phyloP scores from a whole-genome alignment of 2,797 vertebrate genomes.

The Melanotaenia maccullochi region DNA sequence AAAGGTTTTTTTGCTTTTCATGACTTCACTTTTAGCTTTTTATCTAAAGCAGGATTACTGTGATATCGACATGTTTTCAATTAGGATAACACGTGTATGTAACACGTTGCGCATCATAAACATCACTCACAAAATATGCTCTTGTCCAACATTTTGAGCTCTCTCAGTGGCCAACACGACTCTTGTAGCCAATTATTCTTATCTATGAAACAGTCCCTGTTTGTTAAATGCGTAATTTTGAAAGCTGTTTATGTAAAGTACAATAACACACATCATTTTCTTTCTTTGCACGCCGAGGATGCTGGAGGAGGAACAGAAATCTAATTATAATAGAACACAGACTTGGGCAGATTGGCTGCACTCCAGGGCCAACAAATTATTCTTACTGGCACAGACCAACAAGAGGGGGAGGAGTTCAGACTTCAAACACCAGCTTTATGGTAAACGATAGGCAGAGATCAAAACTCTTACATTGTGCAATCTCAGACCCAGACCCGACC shows the following conservation, averaged over 20 bases:
- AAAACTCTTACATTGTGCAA: slow-evolving; percentile 72
- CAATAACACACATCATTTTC: slow-evolving; percentile 32
- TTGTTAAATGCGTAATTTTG: slow-evolving; percentile 33
- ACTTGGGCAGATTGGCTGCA: slow-evolving; percentile 57
- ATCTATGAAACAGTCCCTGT: slow-evolving; percentile 47
- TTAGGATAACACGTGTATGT: slow-evolving; percentile 44
- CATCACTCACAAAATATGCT: slow-evolving; percentile 17
- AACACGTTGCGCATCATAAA: slow-evolving; percentile 36
- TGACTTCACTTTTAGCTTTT: slow-evolving; percentile 50
- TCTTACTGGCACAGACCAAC: slow-evolving; percentile 66
- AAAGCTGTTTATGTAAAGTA: slow-evolving; percentile 37
- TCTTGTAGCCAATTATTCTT: slow-evolving; percentile 25
- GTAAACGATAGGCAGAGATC: slow-evolving; percentile 74
- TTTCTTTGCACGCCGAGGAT: slow-evolving; percentile 49
- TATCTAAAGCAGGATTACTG: slow-evolving; percentile 37
- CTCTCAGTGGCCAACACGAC: slow-evolving; percentile 13
- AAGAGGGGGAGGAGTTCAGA: slow-evolving; percentile 53
- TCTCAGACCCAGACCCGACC: slow-evolving; percentile 39
- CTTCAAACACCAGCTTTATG: slow-evolving; percentile 76
- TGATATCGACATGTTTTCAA: slow-evolving; percentile 55
- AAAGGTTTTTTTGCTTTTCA: slow-evolving; percentile 45
- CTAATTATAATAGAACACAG: slow-evolving; percentile 72
- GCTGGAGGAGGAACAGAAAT: slow-evolving; percentile 60
- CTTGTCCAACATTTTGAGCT: slow-evolving; percentile 18
- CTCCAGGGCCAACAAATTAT: slow-evolving; percentile 72